Percentiles rank a stretch among this genome's conserved stretches.
These are phyloP conservation scores for Drosophila parvula DNA, from an alignment of 1,140 invertebrate species.

Conservation along the genomic window DNA sequence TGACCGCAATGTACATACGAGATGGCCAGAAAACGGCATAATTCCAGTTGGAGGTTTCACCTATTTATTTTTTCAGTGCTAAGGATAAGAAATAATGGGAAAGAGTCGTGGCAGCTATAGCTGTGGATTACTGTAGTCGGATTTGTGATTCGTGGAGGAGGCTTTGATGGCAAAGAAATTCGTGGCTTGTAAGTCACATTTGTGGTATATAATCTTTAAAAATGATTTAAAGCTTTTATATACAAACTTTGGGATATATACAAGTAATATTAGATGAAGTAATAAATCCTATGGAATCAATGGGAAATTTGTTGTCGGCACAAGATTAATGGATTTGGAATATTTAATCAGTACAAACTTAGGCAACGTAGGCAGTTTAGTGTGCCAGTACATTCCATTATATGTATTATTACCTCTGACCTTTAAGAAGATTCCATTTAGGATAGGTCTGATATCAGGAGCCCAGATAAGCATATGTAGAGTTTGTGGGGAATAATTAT, in stretches of 20 bases:
- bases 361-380: conserved; percentile 1
- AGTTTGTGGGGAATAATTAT: not conserved
- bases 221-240: not conserved
- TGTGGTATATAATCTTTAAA: not conserved
- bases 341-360: conserved; percentile 3
- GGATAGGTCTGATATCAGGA: conserved; percentile 5
- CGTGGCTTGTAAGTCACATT: not conserved
- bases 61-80: not conserved
- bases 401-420: not conserved
- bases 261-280: no score
- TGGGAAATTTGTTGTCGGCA: not conserved
- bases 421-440: not conserved
- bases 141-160: not conserved
- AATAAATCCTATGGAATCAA: not conserved
- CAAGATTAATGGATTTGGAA: not conserved
- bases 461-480: conserved; percentile 8
- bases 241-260: no score
- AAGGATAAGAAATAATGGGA: not conserved
- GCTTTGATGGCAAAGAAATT: not conserved
- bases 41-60: conserved; percentile 6
- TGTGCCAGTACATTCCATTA: not conserved
- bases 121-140: not conserved
- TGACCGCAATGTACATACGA: conserved; percentile 14
- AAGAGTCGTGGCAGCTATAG: conserved; percentile 8
- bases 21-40: conserved; percentile 1